Conservation (phyloP, 2,113 vertebrate genomes). For the Ageneiosus marmoratus region DNA sequence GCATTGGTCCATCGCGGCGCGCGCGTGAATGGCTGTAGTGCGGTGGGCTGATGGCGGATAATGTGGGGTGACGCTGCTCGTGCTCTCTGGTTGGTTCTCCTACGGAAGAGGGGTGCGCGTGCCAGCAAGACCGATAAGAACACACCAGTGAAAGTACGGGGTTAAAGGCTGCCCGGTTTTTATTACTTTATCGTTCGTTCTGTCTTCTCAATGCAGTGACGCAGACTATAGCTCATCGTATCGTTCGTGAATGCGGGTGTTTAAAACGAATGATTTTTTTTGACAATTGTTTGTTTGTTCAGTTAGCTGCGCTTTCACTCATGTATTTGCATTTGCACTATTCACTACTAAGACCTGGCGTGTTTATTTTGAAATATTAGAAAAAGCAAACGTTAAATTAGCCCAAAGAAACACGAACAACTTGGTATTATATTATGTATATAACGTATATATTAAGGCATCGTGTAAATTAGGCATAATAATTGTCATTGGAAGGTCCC, state of each 20-base stretch:
- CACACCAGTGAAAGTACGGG: background rate
- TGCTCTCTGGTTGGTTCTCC: conserved; percentile 36
- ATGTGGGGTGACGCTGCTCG: conserved; percentile 31
- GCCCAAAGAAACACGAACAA: background rate
- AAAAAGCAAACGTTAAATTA: background rate
- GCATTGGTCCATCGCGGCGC: background rate
- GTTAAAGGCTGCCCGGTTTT: conserved; percentile 16
- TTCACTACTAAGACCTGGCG: background rate
- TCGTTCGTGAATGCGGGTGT: background rate
- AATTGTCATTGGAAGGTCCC: no score
- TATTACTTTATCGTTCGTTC: background rate
- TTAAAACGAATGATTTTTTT: background rate
- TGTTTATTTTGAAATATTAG: background rate
- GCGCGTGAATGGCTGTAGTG: conserved; percentile 23
- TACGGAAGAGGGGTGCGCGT: conserved; percentile 1
- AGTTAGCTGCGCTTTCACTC: background rate
- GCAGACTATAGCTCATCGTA: background rate
- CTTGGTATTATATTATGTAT: background rate
- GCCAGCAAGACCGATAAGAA: conserved; percentile 40
- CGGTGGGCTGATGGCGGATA: conserved; percentile 35
- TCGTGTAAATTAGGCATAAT: no score
- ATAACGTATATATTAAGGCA: no score
- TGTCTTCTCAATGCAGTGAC: conserved; percentile 1
- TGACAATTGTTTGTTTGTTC: background rate
- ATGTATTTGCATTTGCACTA: background rate